Base-by-base conservation (phyloP, 2,888 invertebrate genomes). In the Tanytarsus gracilentus region DNA sequence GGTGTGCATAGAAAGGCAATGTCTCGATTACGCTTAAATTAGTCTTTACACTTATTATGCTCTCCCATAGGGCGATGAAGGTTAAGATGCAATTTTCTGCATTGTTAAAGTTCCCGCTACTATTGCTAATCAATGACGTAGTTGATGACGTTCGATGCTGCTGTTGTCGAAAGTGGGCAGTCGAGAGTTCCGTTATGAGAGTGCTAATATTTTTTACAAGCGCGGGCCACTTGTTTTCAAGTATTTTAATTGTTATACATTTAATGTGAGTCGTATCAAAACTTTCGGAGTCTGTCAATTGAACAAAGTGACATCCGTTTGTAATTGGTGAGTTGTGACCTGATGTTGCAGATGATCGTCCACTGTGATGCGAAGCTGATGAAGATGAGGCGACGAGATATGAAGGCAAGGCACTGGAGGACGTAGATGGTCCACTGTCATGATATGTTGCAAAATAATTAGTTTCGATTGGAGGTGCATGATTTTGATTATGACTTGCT, bases 11-110 rank as follows among this genome's bases (percentile, higher is more conserved):
- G 72, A 91, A 93, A 2, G 89, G 86, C 70, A 91, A 86, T 0
- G 90, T 92, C 69, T 92, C 91, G 64, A 89, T 85, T 26, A 92
- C 86, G 44, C 91, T 90, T 60, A 93, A 79, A 76, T 92, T 92
- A 21, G 91, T 89, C 75, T 88, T 89, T 1, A 92, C 90, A 60
- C 91, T 90, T 69, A 93, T 91, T 16, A 91, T 88, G 65, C 88
- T 86, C 70, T 91, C 89, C 92, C 92, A 92, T 33, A 93, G 74
- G 56, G 86, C 84, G 64, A 93, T 79, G 71, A 92, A 93, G 52
- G 89, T 88, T 60, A 91, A 75, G 66, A 85, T 79, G 71, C 85
- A 85, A 66, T 83, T 84, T 73, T 85, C 84, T 59, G 82, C 78
- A 5, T 69, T 68, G 18, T 70, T 67, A 11, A 69, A 62, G 27